Evolutionary conservation across 2,888 invertebrate species (phyloP), one percentile per base, ranked within the genome.

Genomic region (Agrochola litura): DNA sequence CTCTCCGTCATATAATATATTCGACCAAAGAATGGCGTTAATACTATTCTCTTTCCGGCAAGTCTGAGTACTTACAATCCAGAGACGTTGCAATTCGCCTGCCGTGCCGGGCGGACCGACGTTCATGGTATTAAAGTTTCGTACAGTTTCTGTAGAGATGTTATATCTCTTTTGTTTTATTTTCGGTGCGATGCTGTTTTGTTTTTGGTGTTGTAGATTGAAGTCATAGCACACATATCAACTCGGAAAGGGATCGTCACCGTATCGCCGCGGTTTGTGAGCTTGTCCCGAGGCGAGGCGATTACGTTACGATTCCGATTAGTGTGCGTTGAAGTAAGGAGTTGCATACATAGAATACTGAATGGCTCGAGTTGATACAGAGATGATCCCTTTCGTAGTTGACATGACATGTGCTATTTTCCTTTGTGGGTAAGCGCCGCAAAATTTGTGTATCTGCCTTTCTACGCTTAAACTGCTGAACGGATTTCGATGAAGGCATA

Each of bases 71-170:
- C 81, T n/a, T 46, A 68, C 6, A 41, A 73, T 12, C 22, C 46
- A 63, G 54, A 81, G 82, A 63, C 46, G 63, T 56, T 81, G 54
- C 81, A 63, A 73, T 77, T 81, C 54, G 6, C 46, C n/a, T 37
- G n/a, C 49, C 49, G 43, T 10, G 9, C 22, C 22, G 30, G 30
- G 3, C 3, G 16, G 25, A 16, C 54, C 30, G 16, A 78, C 63
- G 54, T 49, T 54, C 37, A 73, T 56, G 46, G 74, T 49, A 81
- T 77, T 81, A 77, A 73, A 77, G 54, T 56, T 77, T 49, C 75
- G 63, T 81, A 81, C 54, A 41, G 37, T 46, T 61, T 16, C 22
- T 25, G 46, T 30, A 22, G 37, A 56, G 8, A 63, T 54, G 63
- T 49, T 56, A 12, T 49, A 60, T 43, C 80, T 22, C 43, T 49